phyloP scores from a whole-genome alignment of 37 sponge, comb jelly and placozoan genomes.

The Lycopodina hypogea region DNA sequence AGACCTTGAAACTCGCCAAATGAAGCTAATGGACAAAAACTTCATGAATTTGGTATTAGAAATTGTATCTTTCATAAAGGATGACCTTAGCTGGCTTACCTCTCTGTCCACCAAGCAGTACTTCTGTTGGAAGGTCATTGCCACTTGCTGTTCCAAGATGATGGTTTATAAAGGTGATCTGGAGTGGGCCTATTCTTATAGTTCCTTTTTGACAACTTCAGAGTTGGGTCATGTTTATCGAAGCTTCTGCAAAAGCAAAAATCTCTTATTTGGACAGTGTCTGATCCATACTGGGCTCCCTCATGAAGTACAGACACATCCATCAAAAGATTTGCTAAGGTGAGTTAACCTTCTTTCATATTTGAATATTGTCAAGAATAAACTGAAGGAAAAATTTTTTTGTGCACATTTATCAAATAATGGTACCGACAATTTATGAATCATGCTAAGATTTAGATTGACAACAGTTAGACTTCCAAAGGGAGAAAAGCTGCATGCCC shows the following conservation, averaged over 20 bases:
- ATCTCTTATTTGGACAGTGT: constrained; percentile 1
- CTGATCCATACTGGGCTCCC: constrained; percentile 9
- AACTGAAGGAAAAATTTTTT: no score
- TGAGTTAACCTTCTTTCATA: no score
- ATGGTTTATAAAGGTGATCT: not conserved
- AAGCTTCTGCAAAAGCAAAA: constrained; percentile 6
- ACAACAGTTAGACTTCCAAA: no score
- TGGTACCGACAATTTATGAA: no score
- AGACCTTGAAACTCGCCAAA: constrained; percentile 21
- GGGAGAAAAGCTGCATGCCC: no score
- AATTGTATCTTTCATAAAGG: not conserved
- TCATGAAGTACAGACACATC: constrained; percentile 2
- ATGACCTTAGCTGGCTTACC: constrained; percentile 29
- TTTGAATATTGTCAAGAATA: no score
- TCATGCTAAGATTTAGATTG: no score
- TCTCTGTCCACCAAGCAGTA: constrained; percentile 37
- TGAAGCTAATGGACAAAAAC: not conserved
- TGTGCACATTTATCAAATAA: no score
- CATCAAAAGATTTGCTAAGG: constrained; percentile 15
- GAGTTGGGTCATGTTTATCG: constrained; percentile 13
- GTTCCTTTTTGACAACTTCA: not conserved
- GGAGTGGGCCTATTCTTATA: constrained; percentile 8
- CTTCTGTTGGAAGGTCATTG: constrained; percentile 58
- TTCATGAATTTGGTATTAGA: constrained; percentile 11
- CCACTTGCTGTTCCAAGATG: constrained; percentile 32